These are phyloP conservation scores for Stegana nigrithorax DNA, from an alignment of 2,888 invertebrate species.

Conservation along the genomic window DNA sequence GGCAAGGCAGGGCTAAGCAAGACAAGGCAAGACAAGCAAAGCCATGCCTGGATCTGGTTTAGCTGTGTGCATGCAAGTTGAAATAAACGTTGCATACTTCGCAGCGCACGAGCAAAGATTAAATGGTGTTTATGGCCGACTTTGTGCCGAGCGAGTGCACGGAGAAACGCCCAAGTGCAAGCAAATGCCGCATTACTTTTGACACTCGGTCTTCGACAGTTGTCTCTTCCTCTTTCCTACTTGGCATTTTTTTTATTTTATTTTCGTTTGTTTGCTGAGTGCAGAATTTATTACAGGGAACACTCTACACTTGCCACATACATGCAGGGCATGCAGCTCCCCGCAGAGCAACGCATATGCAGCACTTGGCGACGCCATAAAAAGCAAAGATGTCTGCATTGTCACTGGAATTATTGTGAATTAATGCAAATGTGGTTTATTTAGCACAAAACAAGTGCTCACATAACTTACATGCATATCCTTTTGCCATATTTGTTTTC, in stretches of 20 bases:
- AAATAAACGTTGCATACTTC: neutral
- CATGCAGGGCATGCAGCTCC: no score
- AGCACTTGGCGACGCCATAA: neutral
- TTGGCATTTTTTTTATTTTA: no score
- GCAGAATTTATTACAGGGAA: conserved; percentile 45
- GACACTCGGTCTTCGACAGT: no score
- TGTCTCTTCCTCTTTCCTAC: no score
- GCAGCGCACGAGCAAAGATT: conserved; percentile 56
- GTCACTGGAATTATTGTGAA: neutral
- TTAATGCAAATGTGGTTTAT: conserved; percentile 2
- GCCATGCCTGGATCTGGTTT: no score
- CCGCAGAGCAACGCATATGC: neutral
- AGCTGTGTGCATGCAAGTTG: no score
- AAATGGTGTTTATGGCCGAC: conserved; percentile 56
- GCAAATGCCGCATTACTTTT: conserved; percentile 42
- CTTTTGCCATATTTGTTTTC: no score
- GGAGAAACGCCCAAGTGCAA: conserved; percentile 24
- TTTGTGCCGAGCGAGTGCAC: conserved; percentile 14
- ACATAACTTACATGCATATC: no score
- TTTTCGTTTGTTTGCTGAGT: no score
- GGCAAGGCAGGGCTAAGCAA: no score
- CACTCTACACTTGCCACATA: no score
- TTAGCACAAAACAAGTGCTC: neutral
- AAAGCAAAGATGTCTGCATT: neutral
- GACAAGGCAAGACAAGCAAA: conserved; percentile 6